phyloP scores from a whole-genome alignment of 2,113 vertebrate genomes.

The Euleptes europaea region DNA sequence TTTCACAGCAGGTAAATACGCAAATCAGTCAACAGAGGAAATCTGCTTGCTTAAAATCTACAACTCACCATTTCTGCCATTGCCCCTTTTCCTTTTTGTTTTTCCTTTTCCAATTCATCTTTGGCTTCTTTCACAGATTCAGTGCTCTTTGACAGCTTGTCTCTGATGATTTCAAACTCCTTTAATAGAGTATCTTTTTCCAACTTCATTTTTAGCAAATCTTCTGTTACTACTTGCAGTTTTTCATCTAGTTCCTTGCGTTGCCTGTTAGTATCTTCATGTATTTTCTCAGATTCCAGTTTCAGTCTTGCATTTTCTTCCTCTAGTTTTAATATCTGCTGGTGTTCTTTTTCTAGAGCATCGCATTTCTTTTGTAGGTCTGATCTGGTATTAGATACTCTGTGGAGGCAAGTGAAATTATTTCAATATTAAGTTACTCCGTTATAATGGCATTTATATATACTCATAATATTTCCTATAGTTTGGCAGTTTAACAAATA shows the following conservation, averaged over 20 bases:
- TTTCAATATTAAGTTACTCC: neutral
- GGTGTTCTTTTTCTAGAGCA: conserved; percentile 75
- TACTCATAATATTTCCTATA: neutral
- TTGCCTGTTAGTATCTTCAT: conserved; percentile 75
- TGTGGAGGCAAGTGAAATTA: conserved; percentile 58
- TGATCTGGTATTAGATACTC: conserved; percentile 76
- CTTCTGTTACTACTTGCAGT: conserved; percentile 70
- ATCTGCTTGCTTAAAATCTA: conserved; percentile 33
- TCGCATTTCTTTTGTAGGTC: conserved; percentile 87
- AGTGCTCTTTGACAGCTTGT: conserved; percentile 78
- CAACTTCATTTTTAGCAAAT: conserved; percentile 78
- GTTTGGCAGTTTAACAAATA: neutral
- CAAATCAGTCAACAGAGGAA: neutral
- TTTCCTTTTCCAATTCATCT: conserved; percentile 86
- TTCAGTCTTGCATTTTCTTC: conserved; percentile 79
- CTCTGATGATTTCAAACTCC: conserved; percentile 81
- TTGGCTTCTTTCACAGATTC: conserved; percentile 83
- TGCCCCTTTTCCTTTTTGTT: conserved; percentile 79
- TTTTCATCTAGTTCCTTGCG: conserved; percentile 80
- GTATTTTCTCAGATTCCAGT: conserved; percentile 80
- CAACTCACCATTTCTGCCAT: conserved; percentile 85
- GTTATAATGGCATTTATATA: neutral
- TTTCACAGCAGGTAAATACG: conserved; percentile 15
- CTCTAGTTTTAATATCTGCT: conserved; percentile 78
- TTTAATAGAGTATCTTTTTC: conserved; percentile 82